Evolutionary conservation across 2,113 vertebrate species (phyloP), one percentile per base, ranked within the genome.

Genomic region (Ceyx cyanopectus): DNA sequence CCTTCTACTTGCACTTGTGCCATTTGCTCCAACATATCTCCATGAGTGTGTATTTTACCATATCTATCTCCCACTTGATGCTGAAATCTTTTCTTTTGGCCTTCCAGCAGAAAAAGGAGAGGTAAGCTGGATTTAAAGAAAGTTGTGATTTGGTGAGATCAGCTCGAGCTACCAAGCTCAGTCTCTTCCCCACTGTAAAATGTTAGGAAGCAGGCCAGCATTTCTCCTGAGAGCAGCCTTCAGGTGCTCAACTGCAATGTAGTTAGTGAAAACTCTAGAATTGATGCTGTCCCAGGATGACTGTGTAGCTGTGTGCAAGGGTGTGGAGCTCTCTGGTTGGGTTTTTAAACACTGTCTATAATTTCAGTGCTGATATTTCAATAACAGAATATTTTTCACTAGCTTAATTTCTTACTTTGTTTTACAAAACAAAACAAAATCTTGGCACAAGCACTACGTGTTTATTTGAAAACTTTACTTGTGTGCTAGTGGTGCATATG

Each of bases 391-490:
- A 10, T 75, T 85, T 90, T 87, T 81, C 6, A 63, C 37, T 89
- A 82, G 67, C 29, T 17, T 74, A 11, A 66, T 93, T 85, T 83
- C 69, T 87, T 78, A 58, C 46, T 63, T 63, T 30, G 0, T 65
- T 87, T 27, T 82, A 54, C 60, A 82, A 58, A 78, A 89, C 68
- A 53, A 10, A 73, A 45, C 45, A 45, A 45, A 77, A 34, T 40
- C 40, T 65, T 92, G 45, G 29, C 45, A 57, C 74, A 63, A 69
- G 67, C 84, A 79, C 69, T 76, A 68, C 41, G 7, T 1, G 2
- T 79, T 76, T 75, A 32, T 84, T 90, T 87, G 66, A 84, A 88
- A 91, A 56, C 15, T 73, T 19, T 90, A 37, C 32, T 60, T 78
- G 9, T 61, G 37, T 43, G 54, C 83, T 91, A 75, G 50, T 79